Evolutionary conservation across 2,888 invertebrate species (phyloP).

Genomic region (Aplocera efformata): DNA sequence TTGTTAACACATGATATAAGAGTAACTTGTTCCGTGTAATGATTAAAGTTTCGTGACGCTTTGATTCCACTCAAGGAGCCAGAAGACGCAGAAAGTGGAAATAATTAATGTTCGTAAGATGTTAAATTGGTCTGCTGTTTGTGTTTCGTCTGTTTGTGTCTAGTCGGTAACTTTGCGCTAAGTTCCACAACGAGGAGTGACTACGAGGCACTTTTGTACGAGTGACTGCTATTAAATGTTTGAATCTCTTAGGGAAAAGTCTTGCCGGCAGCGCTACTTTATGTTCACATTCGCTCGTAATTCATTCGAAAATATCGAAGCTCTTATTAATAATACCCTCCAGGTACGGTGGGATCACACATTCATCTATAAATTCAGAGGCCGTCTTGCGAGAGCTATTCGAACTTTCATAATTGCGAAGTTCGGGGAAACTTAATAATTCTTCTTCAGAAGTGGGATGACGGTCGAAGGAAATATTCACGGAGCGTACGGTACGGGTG

Average conservation of each 20-base stretch:
- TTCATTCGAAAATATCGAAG: conserved; percentile 40
- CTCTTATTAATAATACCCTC: conserved; percentile 36
- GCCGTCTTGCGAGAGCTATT: conserved; percentile 78
- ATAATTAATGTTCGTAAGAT: conserved; percentile 32
- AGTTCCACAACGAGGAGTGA: conserved; percentile 26
- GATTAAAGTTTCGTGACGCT: conserved; percentile 49
- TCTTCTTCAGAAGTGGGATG: conserved; percentile 79
- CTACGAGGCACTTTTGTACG: conserved; percentile 21
- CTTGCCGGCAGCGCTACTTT: conserved; percentile 12
- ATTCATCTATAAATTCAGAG: conserved; percentile 79
- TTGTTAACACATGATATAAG: conserved; percentile 51
- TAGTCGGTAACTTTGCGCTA: conserved; percentile 27
- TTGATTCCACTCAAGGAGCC: conserved; percentile 42
- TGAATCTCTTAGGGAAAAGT: conserved; percentile 14
- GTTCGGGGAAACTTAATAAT: conserved; percentile 79
- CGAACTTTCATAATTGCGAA: conserved; percentile 80
- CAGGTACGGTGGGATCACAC: conserved; percentile 60
- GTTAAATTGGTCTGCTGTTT: conserved; percentile 31
- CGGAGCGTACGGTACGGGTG: conserved; percentile 61
- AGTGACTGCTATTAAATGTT: conserved; percentile 20
- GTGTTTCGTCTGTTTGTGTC: conserved; percentile 30
- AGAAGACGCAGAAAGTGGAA: conserved; percentile 35
- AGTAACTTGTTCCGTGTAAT: conserved; percentile 60
- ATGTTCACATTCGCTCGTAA: conserved; percentile 26
- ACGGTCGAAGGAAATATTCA: conserved; percentile 77